Conservation (phyloP, 1,140 invertebrate species). For the Pseudobourletiella spinata region DNA sequence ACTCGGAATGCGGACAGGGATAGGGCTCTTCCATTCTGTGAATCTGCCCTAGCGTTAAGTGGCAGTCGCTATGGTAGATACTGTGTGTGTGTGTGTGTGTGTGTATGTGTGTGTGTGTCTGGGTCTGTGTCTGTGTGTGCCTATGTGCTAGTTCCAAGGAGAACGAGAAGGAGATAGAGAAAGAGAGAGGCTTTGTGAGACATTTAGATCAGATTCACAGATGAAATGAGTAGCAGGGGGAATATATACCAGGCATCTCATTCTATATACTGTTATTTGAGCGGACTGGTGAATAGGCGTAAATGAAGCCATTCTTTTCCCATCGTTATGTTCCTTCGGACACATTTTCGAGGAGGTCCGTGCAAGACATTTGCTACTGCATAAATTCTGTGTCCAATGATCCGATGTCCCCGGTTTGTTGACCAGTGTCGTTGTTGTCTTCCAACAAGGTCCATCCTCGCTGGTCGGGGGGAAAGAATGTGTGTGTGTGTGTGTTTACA, state of each 20-base stretch:
- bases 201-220: conserved; percentile 18
- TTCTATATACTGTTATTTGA: neutral
- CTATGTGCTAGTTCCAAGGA: too few relatives aligned
- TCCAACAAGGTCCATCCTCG: too few relatives aligned
- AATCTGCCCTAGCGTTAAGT: too few relatives aligned
- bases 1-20: too few relatives aligned
- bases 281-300: neutral
- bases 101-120: too few relatives aligned
- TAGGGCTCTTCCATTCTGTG: too few relatives aligned
- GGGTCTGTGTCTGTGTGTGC: too few relatives aligned
- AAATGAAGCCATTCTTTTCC: conserved; percentile 6
- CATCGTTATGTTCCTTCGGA: neutral
- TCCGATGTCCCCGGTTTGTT: conserved; percentile 31
- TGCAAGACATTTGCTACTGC: conserved; percentile 22
- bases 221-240: conserved; percentile 11
- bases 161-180: too few relatives aligned
- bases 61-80: too few relatives aligned
- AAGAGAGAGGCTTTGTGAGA: conserved; percentile 5
- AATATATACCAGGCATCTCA: neutral
- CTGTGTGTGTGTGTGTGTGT: too few relatives aligned
- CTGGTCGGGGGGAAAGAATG: too few relatives aligned
- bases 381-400: conserved; percentile 37
- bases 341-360: neutral
- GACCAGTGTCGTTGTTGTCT: conserved; percentile 15
- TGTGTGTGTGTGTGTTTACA: too few relatives aligned